phyloP scores from a whole-genome alignment of 2,113 vertebrate species.

The Sitta europaea region DNA sequence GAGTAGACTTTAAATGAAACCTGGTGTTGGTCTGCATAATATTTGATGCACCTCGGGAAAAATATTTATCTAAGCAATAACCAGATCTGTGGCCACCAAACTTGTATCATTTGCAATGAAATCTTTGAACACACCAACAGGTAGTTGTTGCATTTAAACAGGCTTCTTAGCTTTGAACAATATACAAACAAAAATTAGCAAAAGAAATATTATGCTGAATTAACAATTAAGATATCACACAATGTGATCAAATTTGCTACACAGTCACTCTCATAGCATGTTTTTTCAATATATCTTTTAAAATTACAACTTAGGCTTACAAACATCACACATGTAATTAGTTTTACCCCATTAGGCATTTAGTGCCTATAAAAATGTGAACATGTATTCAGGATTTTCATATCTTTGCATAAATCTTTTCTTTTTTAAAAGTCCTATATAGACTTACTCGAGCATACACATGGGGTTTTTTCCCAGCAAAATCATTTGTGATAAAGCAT shows the following conservation, averaged over 20 bases:
- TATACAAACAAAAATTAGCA: background rate
- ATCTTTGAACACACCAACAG: background rate
- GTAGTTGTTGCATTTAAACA: background rate
- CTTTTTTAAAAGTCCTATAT: background rate
- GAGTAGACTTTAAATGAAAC: conserved; percentile 36
- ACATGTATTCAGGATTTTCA: background rate
- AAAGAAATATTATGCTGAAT: background rate
- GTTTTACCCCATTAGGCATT: background rate
- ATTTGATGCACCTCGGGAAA: conserved; percentile 53
- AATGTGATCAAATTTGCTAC: background rate
- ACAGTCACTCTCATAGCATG: background rate
- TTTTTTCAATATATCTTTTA: background rate
- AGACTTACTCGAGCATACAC: background rate
- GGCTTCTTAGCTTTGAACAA: background rate
- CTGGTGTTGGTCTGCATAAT: conserved; percentile 1
- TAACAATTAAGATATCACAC: background rate
- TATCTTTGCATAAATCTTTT: background rate
- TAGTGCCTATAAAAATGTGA: background rate
- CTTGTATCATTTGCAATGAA: background rate
- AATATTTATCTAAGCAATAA: conserved; percentile 26
- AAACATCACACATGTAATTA: background rate
- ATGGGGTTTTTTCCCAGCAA: background rate
- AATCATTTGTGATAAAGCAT: background rate
- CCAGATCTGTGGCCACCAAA: background rate
- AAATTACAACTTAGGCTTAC: background rate